These are phyloP conservation scores for Bufo gargarizans DNA, from an alignment of 2,113 vertebrate genomes.

Conservation along the genomic window DNA sequence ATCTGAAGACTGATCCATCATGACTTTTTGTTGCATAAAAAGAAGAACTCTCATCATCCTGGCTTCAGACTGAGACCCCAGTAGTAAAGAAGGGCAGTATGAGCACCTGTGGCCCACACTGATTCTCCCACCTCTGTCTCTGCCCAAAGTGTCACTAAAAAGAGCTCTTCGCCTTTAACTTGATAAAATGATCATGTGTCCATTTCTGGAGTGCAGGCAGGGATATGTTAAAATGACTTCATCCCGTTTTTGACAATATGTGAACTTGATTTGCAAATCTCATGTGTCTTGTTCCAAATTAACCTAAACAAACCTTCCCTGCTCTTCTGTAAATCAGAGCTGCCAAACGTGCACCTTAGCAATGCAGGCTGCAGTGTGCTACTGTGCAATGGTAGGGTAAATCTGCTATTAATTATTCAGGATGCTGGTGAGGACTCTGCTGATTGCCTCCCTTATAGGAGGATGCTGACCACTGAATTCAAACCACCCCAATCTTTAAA, in stretches of 20 bases:
- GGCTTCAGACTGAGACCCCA: too few relatives aligned
- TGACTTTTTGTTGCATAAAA: background rate
- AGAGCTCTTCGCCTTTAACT: background rate
- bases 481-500: constrained; percentile 4
- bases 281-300: constrained; percentile 28
- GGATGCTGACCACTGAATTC: constrained; percentile 5
- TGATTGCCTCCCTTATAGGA: background rate
- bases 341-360: background rate
- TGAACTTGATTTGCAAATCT: constrained; percentile 25
- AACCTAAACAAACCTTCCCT: constrained; percentile 22
- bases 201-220: background rate
- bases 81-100: background rate
- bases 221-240: background rate
- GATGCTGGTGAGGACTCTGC: background rate
- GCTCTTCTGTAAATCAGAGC: constrained; percentile 19
- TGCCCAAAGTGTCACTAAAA: background rate
- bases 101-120: background rate
- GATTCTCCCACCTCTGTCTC: background rate
- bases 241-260: constrained; percentile 4
- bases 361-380: background rate
- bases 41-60: too few relatives aligned
- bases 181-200: background rate
- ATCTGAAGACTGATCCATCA: background rate
- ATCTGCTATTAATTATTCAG: background rate
- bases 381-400: background rate